phyloP scores from a whole-genome alignment of 2,888 invertebrate species.

The Bellardia bayeri region DNA sequence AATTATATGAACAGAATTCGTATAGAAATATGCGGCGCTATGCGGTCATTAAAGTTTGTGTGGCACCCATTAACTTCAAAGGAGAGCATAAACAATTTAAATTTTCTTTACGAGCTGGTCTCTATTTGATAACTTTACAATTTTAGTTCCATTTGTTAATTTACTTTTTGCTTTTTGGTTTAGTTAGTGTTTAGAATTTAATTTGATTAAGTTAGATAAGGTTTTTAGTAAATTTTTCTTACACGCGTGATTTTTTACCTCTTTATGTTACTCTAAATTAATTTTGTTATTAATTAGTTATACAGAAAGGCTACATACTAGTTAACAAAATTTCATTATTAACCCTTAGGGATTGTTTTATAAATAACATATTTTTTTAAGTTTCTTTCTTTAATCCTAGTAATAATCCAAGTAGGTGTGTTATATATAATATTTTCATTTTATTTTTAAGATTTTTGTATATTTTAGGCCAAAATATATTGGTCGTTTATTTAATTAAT shows the following conservation, averaged over 20 bases:
- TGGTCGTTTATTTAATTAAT: constrained; percentile 42
- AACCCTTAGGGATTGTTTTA: constrained; percentile 49
- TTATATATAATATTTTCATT: constrained; percentile 17
- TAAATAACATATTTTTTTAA: constrained; percentile 14
- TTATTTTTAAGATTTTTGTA: constrained; percentile 17
- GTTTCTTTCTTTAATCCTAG: constrained; percentile 20
- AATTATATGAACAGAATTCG: no score
- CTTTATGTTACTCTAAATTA: constrained; percentile 1
- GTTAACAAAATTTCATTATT: constrained; percentile 67
- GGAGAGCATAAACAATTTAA: background rate
- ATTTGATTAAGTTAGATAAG: background rate
- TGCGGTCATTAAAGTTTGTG: no score
- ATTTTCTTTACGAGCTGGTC: background rate
- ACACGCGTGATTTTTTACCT: background rate
- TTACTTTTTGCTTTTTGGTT: background rate
- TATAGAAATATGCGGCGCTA: no score
- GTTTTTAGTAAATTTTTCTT: background rate
- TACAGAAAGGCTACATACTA: constrained; percentile 67
- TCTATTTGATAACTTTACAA: no score
- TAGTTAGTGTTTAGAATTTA: constrained; percentile 5
- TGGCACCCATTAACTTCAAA: background rate
- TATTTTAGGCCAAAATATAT: constrained; percentile 36
- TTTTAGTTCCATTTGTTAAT: background rate
- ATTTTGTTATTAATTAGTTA: constrained; percentile 18
- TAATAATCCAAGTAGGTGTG: background rate